Percentiles rank a stretch among this genome's conserved stretches.
phyloP scores from a whole-genome alignment of 2,797 vertebrate species.

The Dromococcyx pavoninus region DNA sequence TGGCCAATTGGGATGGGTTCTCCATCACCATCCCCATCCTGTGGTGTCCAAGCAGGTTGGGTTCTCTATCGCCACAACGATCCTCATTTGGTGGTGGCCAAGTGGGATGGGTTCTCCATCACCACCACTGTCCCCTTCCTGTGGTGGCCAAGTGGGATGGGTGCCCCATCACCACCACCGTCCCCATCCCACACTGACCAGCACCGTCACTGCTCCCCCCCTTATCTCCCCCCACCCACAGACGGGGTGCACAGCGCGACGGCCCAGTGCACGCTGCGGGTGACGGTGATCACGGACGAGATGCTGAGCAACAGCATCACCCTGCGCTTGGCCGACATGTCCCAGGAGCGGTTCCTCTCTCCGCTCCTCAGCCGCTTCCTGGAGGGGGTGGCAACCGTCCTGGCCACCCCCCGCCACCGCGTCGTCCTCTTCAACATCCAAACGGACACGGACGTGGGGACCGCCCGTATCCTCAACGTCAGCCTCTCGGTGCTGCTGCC shows the following conservation, averaged over 20 bases:
- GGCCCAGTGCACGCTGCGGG: conserved; percentile 91
- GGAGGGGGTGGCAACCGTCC: conserved; percentile 88
- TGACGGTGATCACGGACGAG: conserved; percentile 94
- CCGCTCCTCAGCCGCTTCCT: conserved; percentile 89
- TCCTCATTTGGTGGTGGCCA: background rate
- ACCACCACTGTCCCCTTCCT: background rate
- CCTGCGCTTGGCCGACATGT: conserved; percentile 89
- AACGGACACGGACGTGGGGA: conserved; percentile 87
- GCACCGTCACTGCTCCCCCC: background rate
- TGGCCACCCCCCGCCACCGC: conserved; percentile 84
- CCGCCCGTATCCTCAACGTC: conserved; percentile 90
- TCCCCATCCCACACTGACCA: background rate
- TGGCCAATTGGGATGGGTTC: accelerated
- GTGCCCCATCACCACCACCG: background rate
- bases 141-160: accelerated
- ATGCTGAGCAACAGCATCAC: conserved; percentile 98
- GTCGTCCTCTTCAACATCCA: conserved; percentile 94
- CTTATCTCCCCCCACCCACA: conserved; percentile 50
- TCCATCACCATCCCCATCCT: background rate
- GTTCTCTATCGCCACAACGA: background rate
- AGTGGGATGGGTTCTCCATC: background rate
- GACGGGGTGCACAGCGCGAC: conserved; percentile 90
- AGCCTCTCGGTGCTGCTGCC: conserved; percentile 87
- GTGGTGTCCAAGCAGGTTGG: background rate
- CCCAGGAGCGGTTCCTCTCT: conserved; percentile 92